A percentile compares a stretch with the other conserved stretches of the same genome.
phyloP scores from a whole-genome alignment of 1,140 invertebrate species.

The Temnothorax nylanderi region DNA sequence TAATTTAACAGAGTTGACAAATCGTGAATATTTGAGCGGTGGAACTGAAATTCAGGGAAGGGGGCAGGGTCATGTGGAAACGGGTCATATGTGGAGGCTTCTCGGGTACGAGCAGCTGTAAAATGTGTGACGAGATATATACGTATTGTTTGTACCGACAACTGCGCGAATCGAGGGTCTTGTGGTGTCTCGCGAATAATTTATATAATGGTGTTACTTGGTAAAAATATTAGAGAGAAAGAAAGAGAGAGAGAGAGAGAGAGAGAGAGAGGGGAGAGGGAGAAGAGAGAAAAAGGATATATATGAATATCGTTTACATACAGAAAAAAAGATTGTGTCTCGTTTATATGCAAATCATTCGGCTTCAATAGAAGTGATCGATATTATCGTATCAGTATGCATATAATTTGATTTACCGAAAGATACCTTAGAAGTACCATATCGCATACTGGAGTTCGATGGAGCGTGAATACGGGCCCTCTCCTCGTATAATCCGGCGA shows the following conservation, averaged over 20 bases:
- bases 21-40: conserved; percentile 50
- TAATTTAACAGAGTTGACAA: conserved; percentile 51
- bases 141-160: conserved; percentile 51
- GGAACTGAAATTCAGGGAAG: conserved; percentile 29
- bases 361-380: background rate
- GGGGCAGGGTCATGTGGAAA: conserved; percentile 17
- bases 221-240: conserved; percentile 15
- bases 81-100: background rate
- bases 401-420: conserved; percentile 16
- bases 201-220: conserved; percentile 17
- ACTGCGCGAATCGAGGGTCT: conserved; percentile 32
- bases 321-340: conserved; percentile 1
- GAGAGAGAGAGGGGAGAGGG: too few species aligned
- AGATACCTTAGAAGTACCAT: background rate
- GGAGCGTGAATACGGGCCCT: background rate
- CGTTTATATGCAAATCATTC: conserved; percentile 22
- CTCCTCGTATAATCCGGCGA: background rate
- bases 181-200: conserved; percentile 29
- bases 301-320: background rate
- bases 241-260: background rate
- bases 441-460: background rate
- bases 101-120: conserved; percentile 50
- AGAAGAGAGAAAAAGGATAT: too few species aligned
- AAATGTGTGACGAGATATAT: conserved; percentile 52
- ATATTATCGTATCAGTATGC: background rate